A percentile compares a stretch with the other conserved stretches of the same genome.
These are phyloP conservation scores for Alethe diademata DNA, from an alignment of 2,113 vertebrate genomes.

Conservation along the genomic window DNA sequence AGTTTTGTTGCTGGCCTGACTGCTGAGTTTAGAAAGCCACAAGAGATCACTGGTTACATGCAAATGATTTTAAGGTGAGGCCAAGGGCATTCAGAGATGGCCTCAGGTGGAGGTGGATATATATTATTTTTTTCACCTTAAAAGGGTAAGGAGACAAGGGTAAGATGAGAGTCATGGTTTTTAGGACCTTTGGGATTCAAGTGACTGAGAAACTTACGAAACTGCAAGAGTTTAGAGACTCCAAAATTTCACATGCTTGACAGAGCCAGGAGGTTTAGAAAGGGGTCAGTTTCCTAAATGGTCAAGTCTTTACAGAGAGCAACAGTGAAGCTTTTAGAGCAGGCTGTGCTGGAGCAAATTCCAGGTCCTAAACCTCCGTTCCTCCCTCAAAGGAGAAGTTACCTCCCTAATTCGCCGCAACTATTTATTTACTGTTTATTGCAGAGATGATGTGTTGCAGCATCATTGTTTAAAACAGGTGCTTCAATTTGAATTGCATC, in stretches of 20 bases:
- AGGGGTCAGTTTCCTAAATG: neutral
- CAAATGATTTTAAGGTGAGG: neutral
- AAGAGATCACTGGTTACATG: neutral
- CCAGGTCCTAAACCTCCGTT: neutral
- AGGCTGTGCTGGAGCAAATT: neutral
- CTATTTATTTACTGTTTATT: neutral
- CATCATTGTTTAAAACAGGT: neutral
- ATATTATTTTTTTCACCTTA: neutral
- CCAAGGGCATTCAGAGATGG: neutral
- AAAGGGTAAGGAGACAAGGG: neutral
- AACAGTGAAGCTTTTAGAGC: neutral
- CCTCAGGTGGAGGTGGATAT: neutral
- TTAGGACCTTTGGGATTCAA: neutral
- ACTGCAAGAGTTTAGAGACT: neutral
- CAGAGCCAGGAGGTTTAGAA: neutral
- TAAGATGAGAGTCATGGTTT: neutral
- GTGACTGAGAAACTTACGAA: neutral
- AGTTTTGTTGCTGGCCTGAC: neutral
- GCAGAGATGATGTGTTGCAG: neutral
- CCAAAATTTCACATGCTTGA: neutral
- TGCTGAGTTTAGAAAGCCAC: neutral
- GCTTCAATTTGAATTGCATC: fast-evolving
- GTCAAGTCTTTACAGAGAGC: neutral
- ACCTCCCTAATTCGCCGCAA: neutral
- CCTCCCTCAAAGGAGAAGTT: neutral